Conservation (phyloP, 2,888 invertebrate genomes). For the Nephrotoma flavescens region DNA sequence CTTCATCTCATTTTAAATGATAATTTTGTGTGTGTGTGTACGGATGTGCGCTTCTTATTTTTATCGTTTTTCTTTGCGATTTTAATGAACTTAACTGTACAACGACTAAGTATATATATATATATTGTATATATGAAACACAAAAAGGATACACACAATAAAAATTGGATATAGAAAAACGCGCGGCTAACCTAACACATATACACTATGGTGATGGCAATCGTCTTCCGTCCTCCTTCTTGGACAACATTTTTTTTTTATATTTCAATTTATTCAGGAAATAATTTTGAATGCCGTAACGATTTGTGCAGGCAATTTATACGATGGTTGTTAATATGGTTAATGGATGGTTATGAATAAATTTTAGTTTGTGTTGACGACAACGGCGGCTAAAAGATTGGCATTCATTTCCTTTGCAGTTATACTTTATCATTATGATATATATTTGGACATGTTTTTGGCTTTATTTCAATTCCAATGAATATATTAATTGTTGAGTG, state of each 20-base stretch:
- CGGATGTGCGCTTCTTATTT: neutral
- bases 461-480: neutral
- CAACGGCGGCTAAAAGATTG: neutral
- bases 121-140: neutral
- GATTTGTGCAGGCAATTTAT: neutral
- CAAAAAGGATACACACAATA: neutral
- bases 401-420: neutral
- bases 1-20: neutral
- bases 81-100: neutral
- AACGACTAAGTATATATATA: neutral
- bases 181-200: neutral
- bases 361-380: neutral
- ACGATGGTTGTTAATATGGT: neutral
- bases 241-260: neutral
- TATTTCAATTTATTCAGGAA: neutral
- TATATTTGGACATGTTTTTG: neutral
- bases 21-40: neutral
- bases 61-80: neutral
- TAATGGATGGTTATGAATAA: neutral
- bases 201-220: neutral
- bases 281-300: neutral
- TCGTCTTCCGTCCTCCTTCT: neutral
- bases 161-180: neutral
- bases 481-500: neutral
- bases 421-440: neutral